phyloP scores from a whole-genome alignment of 2,797 vertebrate genomes.

The Holocentrus rufus region DNA sequence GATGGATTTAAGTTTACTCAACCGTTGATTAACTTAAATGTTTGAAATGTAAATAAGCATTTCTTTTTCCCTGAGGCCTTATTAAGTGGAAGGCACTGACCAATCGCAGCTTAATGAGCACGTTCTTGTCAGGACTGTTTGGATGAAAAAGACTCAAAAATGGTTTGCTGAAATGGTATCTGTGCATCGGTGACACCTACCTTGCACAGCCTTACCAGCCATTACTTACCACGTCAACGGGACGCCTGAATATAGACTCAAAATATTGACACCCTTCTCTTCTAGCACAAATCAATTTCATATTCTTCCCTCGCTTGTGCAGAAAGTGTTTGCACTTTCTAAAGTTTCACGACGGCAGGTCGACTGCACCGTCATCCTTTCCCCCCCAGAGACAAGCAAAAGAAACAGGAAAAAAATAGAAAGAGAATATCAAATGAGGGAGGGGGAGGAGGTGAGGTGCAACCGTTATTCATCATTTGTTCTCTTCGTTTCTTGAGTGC shows the following conservation, averaged over 20 bases:
- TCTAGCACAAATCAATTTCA: constrained; percentile 36
- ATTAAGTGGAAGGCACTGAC: too few species aligned
- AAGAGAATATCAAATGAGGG: constrained; percentile 56
- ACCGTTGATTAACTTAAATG: too few species aligned
- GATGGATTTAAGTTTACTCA: too few species aligned
- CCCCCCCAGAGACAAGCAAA: constrained; percentile 42
- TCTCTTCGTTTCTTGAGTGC: constrained; percentile 20
- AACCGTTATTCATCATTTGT: constrained; percentile 47
- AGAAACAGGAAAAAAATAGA: background rate
- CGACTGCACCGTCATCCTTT: constrained; percentile 34
- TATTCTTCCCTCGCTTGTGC: constrained; percentile 41
- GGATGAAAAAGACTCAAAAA: constrained; percentile 1
- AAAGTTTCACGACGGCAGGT: constrained; percentile 49
- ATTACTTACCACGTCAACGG: constrained; percentile 48
- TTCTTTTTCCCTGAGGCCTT: too few species aligned
- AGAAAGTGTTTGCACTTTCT: constrained; percentile 38
- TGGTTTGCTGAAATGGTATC: constrained; percentile 30
- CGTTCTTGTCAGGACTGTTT: background rate
- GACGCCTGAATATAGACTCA: constrained; percentile 60
- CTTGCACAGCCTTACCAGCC: constrained; percentile 7
- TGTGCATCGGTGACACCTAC: constrained; percentile 9
- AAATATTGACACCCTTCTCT: constrained; percentile 62
- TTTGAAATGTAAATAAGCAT: too few species aligned
- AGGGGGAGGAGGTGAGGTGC: constrained; percentile 45
- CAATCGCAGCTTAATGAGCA: too few species aligned